Evolutionary conservation across 35 echinoderm and acorn worm species (phyloP), one percentile per base, ranked within the genome.

Genomic region (Hemicentrotus pulcherrimus): DNA sequence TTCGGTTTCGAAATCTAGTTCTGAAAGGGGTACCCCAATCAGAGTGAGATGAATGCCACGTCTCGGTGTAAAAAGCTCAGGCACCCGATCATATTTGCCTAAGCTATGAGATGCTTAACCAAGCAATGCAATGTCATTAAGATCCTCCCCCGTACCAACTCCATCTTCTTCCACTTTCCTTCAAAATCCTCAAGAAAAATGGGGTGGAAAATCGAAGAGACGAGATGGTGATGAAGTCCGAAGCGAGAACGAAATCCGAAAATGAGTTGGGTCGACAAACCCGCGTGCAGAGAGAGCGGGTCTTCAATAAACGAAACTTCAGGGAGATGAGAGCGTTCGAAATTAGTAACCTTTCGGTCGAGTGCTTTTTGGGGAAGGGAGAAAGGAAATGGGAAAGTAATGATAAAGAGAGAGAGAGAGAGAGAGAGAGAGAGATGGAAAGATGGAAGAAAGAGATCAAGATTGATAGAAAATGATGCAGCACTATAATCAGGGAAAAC

Each of bases 21-120:
- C 65, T 78, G 65, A 78, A 78, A 6, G 6, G 65, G 65, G 65
- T 8, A 78, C 6, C 22, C 6, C 18, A 78, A 22, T 78, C 19
- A n/a, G 65, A 78, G 15, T 28, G 28, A 78, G 65, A 78, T 78
- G 65, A n/a, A 28, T 18, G 88, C 88, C 88, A 19, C 88, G 88
- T 18, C 32, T 33, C 88, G 88, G 88, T 45, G 88, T 35, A 47
- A 33, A 33, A 47, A 47, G 88, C 32, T 9, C 46, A 90, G 32
- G 32, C 88, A 90, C 32, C 88, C 88, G 88, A 90, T 90, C 88
- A 90, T 90, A 90, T 90, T 90, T 90, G 88, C 88, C 88, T 90
- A 45, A 90, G 88, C 88, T 90, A 90, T 90, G 88, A 90, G 88
- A 90, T 90, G 88, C 88, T 90, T 90, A 90, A 90, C 88, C 88